Base-by-base conservation (phyloP, 92 coral and sea anemone species). In the Siderastrea siderea region DNA sequence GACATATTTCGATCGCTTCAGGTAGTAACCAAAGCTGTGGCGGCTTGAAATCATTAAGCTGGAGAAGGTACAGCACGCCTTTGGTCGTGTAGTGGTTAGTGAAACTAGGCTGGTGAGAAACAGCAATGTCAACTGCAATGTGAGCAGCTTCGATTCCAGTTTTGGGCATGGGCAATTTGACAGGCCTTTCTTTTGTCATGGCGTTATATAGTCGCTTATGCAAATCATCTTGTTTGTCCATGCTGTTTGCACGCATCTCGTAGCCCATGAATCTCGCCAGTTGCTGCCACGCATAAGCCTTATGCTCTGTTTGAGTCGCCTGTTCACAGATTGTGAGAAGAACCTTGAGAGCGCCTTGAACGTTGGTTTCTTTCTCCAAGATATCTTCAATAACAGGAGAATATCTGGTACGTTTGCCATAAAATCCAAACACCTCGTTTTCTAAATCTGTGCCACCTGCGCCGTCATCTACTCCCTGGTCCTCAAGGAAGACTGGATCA, bases 271-370 rank as follows among this genome's bases (percentile, higher is more conserved):
- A 82, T 55, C 95, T 63, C 62, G 95, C 95, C 65, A 92, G 59
- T 64, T 92, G 95, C 19, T 92, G 95, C 95, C 92, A 89, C 7
- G 92, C 84, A 54, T 89, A 89, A n/a, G 95, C 92, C 71, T 92
- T 88, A n/a, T 92, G 66, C n/a, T 84, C 87, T 6, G 74, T 67
- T 50, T 85, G 70, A 46, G 73, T n/a, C 19, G 89, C 82, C 57
- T 77, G 75, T 50, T 84, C 79, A 64, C 89, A 88, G 47, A 92
- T 77, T 47, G 73, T 62, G 81, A 88, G 66, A 12, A 92, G 78
- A 16, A 92, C 66, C 47, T 66, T 53, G 52, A 92, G 86, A 47
- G 92, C 95, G 47, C 78, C 76, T 68, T 71, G 81, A 75, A 70
- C 60, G 16, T 82, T 82, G 47, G 6, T 55, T 4, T 87, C 77